These are phyloP conservation scores for Oenanthe melanoleuca DNA, from an alignment of 2,113 vertebrate genomes.

Conservation along the genomic window DNA sequence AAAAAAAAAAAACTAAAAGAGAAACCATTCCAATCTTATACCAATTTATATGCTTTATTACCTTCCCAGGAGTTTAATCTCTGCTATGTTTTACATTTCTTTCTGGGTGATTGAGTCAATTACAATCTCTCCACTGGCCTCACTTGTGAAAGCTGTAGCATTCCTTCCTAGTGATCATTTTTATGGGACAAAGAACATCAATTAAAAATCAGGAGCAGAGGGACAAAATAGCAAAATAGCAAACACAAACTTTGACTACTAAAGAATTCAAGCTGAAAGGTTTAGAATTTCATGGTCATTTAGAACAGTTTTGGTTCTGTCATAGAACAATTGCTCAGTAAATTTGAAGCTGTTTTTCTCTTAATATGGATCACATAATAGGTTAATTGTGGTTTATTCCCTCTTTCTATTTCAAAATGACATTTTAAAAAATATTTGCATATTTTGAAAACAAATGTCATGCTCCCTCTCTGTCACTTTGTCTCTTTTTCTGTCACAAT, in stretches of 20 bases:
- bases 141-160: neutral
- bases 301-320: neutral
- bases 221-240: neutral
- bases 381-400: neutral
- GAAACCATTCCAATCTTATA: neutral
- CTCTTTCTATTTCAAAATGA: neutral
- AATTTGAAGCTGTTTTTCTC: neutral
- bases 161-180: neutral
- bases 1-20: rapidly evolving
- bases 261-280: neutral
- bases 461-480: neutral
- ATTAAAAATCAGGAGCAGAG: neutral
- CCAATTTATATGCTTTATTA: neutral
- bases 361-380: neutral
- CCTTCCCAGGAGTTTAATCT: neutral
- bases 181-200: neutral
- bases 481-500: neutral
- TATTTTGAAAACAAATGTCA: slow-evolving; percentile 3
- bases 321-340: neutral
- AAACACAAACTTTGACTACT: neutral
- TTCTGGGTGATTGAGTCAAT: neutral
- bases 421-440: neutral
- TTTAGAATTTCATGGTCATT: neutral
- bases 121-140: neutral
- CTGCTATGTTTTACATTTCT: neutral